Evolutionary conservation across 2,113 vertebrate genomes (phyloP), one percentile per base, ranked within the genome.

Genomic region (Dendrocopos noguchii): DNA sequence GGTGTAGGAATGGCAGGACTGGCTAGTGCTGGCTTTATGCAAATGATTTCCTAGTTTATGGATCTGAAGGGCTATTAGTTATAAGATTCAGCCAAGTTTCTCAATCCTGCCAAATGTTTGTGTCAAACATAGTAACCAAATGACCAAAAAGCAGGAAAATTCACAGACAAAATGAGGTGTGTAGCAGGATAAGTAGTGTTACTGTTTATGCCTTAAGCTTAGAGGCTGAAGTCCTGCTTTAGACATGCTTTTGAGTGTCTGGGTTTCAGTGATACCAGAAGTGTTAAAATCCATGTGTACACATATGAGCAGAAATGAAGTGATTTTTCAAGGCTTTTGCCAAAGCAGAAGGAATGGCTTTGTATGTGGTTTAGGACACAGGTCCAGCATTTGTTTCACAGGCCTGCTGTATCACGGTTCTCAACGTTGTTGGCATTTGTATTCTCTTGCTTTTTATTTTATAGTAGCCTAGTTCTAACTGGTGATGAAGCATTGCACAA

Each of bases 301-400:
- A 52, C 33, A 9, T 74, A 8, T 9, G 28, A 87, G 60, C 39
- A 93, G 56, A 50, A 91, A 29, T 19, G 21, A 87, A 91, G 78
- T 80, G 33, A 67, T 93, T 85, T 88, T 85, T 36, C 75, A 77
- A 89, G 77, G 68, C 46, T 93, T 91, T 88, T 66, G 74, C 52
- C 25, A 75, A 77, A 90, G 65, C 56, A 88, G 80, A 93, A 92
- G 63, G 36, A 92, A 76, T 63, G 84, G 75, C 64, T 89, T 91
- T 84, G 16, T 63, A 16, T 70, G 59, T 70, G 63, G 66, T 66
- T 95, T 93, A 84, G 78, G 74, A 92, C 33, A 64, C 50, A 87
- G 9, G 77, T 92, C 47, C 47, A 80, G 63, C 36, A 68, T 87
- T 77, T 87, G 66, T 93, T 91, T 82, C 56, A 33, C 52, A 72